Evolutionary conservation across 2,113 vertebrate species (phyloP).

Genomic region (Vimba vimba): DNA sequence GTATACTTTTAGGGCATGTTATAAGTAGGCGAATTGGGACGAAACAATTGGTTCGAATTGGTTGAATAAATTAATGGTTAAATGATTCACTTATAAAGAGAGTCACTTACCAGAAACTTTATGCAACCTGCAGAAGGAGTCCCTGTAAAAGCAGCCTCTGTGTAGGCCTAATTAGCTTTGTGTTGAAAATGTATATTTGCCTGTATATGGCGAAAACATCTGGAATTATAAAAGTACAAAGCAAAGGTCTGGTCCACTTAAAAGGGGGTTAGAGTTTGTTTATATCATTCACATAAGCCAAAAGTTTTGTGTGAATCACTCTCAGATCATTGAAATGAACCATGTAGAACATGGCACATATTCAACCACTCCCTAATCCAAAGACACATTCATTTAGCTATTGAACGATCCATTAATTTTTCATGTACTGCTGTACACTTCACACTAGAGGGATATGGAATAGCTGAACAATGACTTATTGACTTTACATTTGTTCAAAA

Average conservation of each 20-base stretch:
- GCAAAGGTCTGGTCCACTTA: background rate
- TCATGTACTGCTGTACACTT: slow-evolving; percentile 25
- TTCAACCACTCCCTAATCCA: slow-evolving; percentile 7
- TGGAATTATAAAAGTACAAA: background rate
- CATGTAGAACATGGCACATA: background rate
- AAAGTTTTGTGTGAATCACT: background rate
- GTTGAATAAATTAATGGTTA: background rate
- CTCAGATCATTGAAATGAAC: background rate
- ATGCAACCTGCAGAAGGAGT: background rate
- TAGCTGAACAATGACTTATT: slow-evolving; percentile 41
- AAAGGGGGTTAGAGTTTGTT: background rate
- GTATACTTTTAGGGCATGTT: too few species aligned
- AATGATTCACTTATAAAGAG: background rate
- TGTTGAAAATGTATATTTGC: background rate
- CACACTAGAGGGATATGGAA: slow-evolving; percentile 19
- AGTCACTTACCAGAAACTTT: background rate
- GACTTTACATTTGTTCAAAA: slow-evolving; percentile 53
- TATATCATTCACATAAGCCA: background rate
- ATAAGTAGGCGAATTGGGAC: too few species aligned
- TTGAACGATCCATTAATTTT: slow-evolving; percentile 38
- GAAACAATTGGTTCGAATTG: background rate
- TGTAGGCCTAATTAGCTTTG: background rate
- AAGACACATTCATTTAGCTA: slow-evolving; percentile 25
- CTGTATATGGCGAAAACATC: background rate
- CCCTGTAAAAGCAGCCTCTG: too few species aligned